These are phyloP conservation scores for Bovichtus variegatus DNA, from an alignment of 2,797 vertebrate genomes.

Conservation along the genomic window DNA sequence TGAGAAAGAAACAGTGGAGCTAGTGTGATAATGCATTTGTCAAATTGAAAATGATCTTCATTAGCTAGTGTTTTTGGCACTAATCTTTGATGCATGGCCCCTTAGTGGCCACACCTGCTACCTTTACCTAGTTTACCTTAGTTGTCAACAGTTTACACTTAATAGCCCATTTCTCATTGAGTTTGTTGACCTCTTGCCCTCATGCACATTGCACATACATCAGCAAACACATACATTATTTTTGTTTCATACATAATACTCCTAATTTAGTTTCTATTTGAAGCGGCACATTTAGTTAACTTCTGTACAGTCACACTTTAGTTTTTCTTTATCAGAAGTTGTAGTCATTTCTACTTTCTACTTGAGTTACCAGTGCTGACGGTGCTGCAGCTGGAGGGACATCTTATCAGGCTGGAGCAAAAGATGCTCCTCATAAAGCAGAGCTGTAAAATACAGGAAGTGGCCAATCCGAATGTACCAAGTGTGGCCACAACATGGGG, in stretches of 20 bases:
- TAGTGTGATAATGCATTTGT: background rate
- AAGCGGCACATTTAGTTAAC: background rate
- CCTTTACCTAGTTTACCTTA: background rate
- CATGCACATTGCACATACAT: rapidly evolving
- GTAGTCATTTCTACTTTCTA: background rate
- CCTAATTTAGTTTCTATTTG: background rate
- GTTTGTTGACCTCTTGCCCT: background rate
- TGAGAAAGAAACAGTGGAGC: background rate
- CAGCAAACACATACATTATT: background rate
- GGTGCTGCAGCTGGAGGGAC: background rate
- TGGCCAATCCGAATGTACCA: background rate
- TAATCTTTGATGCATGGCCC: background rate
- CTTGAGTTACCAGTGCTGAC: background rate
- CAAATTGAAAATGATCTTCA: background rate
- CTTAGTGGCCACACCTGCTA: background rate
- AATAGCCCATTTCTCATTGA: background rate
- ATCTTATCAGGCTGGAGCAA: background rate
- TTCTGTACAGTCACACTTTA: background rate
- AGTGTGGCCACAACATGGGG: background rate
- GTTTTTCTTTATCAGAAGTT: background rate
- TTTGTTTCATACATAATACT: background rate
- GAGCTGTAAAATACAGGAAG: background rate
- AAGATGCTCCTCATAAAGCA: background rate
- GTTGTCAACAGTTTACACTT: background rate
- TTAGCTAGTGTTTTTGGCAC: background rate